These are phyloP conservation scores for Castor canadensis DNA, from an alignment of 2,113 vertebrate genomes.

Conservation along the genomic window DNA sequence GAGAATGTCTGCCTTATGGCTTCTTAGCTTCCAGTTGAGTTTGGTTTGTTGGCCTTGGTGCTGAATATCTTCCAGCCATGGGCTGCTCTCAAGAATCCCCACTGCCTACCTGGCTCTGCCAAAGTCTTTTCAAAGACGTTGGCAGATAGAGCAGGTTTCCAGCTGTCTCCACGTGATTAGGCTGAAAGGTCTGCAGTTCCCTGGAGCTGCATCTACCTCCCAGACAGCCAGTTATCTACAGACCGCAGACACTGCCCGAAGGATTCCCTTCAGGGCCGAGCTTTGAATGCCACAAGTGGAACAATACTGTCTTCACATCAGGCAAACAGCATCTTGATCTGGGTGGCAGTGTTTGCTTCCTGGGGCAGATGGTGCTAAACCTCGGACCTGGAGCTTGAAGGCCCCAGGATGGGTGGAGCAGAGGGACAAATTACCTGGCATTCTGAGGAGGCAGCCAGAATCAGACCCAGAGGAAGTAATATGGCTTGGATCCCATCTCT, in stretches of 20 bases:
- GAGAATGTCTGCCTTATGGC: no score
- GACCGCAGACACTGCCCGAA: background rate
- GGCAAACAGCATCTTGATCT: background rate
- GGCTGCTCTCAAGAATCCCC: background rate
- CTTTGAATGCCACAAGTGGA: slow-evolving; percentile 30
- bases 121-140: slow-evolving; percentile 34
- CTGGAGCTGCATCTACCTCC: slow-evolving; percentile 8
- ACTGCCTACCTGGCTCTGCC: background rate
- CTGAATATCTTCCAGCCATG: background rate
- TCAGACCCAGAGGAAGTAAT: no score
- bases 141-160: background rate
- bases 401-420: no score
- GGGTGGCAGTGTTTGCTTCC: background rate
- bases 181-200: slow-evolving; percentile 39
- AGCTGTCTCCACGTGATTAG: background rate
- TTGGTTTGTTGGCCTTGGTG: background rate
- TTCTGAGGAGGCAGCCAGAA: no score
- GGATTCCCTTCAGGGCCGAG: slow-evolving; percentile 9
- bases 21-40: no score
- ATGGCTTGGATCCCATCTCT: no score
- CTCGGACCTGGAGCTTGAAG: no score
- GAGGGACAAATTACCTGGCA: no score
- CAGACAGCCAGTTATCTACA: slow-evolving; percentile 25
- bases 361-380: no score
- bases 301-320: background rate